Evolutionary conservation across 2,888 invertebrate species (phyloP), one percentile per base, ranked within the genome.

Genomic region (Amiota communis): DNA sequence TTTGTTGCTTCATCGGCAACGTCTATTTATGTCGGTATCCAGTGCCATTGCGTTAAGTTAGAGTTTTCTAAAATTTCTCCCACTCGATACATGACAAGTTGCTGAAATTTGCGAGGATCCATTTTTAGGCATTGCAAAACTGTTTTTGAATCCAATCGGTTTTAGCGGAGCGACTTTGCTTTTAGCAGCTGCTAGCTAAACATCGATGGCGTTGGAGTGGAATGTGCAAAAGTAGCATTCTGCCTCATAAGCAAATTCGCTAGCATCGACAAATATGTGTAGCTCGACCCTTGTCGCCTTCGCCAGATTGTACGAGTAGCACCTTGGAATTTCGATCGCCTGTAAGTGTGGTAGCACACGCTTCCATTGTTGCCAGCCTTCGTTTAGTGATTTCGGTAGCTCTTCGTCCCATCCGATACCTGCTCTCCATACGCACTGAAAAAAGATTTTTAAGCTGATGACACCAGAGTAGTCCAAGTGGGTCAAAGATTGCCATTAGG

Each of bases 301-400:
- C 53, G 12, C 53, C 53, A 51, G 6, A 51, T 51, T 51, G 53
- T 51, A 51, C 53, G 53, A 51, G 12, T 51, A 51, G 53, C 12
- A 51, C 53, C 53, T n/a, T 51, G 53, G n/a, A 51, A 51, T 51
- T 51, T 51, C 53, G 53, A 51, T 51, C 12, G 12, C 53, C 53
- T 51, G 53, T 12, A 51, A 1, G 4, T 2, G 53, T 4, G 53
- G 53, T 4, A 11, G n/a, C 53, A 23, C 23, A 23, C 23, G 23
- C 23, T 23, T 23, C 3, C 23, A 23, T 2, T 23, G 23, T 23
- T 23, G 23, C 23, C 1, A 23, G 23, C 3, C 3, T 23, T 23
- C 23, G 23, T 23, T 23, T 23, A 23, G 23, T 23, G 23, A 23
- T 23, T 23, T 1, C 23, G 23, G 23, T 23, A 23, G 23, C 2